Evolutionary conservation across 2,888 invertebrate species (phyloP), one percentile per base, ranked within the genome.

Genomic region (Pachydiplax longipennis): DNA sequence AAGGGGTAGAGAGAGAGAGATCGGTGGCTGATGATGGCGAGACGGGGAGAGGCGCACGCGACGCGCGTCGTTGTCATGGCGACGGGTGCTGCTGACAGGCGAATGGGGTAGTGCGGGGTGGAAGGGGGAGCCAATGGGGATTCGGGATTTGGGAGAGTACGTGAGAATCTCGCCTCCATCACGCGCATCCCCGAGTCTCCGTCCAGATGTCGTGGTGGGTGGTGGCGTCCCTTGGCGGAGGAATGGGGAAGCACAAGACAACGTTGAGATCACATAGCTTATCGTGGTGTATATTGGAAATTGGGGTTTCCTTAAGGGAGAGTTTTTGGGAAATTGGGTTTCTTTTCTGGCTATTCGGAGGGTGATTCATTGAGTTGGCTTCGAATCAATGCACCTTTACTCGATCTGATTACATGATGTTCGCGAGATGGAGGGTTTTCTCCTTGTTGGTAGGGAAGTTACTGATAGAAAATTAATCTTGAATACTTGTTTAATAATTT

Each of bases 121-220:
- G 87, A 87, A 61, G 83, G 44, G 83, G 83, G 83, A 83, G 35
- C 87, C 87, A 87, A 87, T 87, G 87, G 61, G 87, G 58, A 58
- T 61, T 61, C 87, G 87, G 87, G 61, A 83, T 83, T 83, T 83
- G 58, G 83, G 8, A 22, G 87, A 87, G 61, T 61, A 87, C 87
- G 87, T 87, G 87, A 87, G 87, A 87, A 87, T 87, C 61, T 87
- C 87, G 53, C 83, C 35, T 82, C 58, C 58, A 58, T 58, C 53
- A 18, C 83, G 87, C 87, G 61, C 87, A 61, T 61, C n/a, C 61
- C 58, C 13, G 61, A 87, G 61, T 87, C 61, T 15, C 61, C 87
- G 87, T 44, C 87, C 87, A 87, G 87, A 87, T 87, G 87, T 87
- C 87, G 87, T 61, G 61, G 61, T 48, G 61, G 61, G 58, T 61